Conservation (phyloP, 2,888 invertebrate species). For the Campaea margaritaria region DNA sequence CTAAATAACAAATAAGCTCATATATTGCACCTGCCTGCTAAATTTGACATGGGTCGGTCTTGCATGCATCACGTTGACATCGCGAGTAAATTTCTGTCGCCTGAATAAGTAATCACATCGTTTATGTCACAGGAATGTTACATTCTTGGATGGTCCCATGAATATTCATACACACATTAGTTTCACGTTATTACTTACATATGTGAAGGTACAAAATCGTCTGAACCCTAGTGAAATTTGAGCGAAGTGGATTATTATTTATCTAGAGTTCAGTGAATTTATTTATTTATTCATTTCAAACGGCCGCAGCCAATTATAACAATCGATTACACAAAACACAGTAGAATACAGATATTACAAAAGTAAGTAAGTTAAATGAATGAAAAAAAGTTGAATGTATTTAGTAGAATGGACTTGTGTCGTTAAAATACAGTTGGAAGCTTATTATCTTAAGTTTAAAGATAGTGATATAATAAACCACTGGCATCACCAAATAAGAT, state of each 20-base stretch:
- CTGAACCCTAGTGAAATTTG: constrained; percentile 11
- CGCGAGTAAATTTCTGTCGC: constrained; percentile 76
- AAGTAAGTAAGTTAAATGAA: too few species aligned
- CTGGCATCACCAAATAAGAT: too few species aligned
- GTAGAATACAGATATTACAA: too few species aligned
- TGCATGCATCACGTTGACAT: constrained; percentile 80
- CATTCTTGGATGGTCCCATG: constrained; percentile 56
- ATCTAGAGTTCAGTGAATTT: background rate
- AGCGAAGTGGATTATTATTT: constrained; percentile 3
- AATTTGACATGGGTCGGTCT: constrained; percentile 78
- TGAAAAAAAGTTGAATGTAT: background rate
- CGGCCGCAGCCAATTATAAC: too few species aligned
- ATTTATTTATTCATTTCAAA: too few species aligned
- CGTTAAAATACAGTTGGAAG: background rate
- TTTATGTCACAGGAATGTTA: constrained; percentile 62
- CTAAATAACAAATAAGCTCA: constrained; percentile 55
- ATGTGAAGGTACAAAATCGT: constrained; percentile 17
- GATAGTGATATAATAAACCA: too few species aligned
- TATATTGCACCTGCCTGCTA: constrained; percentile 75
- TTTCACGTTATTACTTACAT: constrained; percentile 37
- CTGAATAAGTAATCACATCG: constrained; percentile 77
- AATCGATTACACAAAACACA: too few species aligned
- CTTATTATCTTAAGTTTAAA: too few species aligned
- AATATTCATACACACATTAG: constrained; percentile 57
- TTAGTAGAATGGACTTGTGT: background rate